Evolutionary conservation across 2,113 vertebrate genomes (phyloP).

Genomic region (Chaetodon auriga): DNA sequence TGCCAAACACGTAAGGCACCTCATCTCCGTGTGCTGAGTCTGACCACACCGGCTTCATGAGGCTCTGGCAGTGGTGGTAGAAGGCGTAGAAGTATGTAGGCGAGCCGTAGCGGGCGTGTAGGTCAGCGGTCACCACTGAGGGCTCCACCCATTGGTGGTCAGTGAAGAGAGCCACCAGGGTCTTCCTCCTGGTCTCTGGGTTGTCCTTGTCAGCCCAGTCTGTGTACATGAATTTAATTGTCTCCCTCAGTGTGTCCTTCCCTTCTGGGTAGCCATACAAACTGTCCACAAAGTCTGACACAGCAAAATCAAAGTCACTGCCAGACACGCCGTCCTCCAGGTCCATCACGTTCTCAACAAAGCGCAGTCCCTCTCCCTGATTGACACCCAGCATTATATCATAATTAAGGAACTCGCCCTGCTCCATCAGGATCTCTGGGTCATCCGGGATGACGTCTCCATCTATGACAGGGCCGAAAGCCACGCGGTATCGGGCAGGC

Average conservation of each 20-base stretch:
- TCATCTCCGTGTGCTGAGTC: slow-evolving; percentile 98
- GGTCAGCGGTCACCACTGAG: slow-evolving; percentile 95
- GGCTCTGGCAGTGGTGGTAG: slow-evolving; percentile 99
- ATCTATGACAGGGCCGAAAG: slow-evolving; percentile 97
- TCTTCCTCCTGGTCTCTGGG: slow-evolving; percentile 96
- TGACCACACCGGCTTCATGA: slow-evolving; percentile 99
- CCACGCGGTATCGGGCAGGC: slow-evolving; percentile 95
- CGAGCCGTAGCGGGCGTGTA: slow-evolving; percentile 96
- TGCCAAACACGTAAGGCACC: slow-evolving; percentile 97
- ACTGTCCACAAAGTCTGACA: slow-evolving; percentile 98
- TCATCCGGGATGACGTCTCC: slow-evolving; percentile 98
- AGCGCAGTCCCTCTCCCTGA: slow-evolving; percentile 97
- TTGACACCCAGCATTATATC: slow-evolving; percentile 99
- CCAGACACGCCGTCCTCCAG: slow-evolving; percentile 96
- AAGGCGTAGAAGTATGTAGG: slow-evolving; percentile 99
- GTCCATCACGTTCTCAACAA: slow-evolving; percentile 97
- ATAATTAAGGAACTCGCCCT: slow-evolving; percentile 99
- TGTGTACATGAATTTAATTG: slow-evolving; percentile 99
- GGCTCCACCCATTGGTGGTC: slow-evolving; percentile 99
- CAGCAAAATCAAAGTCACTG: slow-evolving; percentile 97
- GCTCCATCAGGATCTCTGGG: slow-evolving; percentile 99
- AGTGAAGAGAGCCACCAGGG: slow-evolving; percentile 97
- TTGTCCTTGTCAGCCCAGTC: slow-evolving; percentile 99
- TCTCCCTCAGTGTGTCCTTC: slow-evolving; percentile 96
- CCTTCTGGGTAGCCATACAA: slow-evolving; percentile 98